Base-by-base conservation (phyloP, 2,797 vertebrate species). In the Enteromius radiatus region DNA sequence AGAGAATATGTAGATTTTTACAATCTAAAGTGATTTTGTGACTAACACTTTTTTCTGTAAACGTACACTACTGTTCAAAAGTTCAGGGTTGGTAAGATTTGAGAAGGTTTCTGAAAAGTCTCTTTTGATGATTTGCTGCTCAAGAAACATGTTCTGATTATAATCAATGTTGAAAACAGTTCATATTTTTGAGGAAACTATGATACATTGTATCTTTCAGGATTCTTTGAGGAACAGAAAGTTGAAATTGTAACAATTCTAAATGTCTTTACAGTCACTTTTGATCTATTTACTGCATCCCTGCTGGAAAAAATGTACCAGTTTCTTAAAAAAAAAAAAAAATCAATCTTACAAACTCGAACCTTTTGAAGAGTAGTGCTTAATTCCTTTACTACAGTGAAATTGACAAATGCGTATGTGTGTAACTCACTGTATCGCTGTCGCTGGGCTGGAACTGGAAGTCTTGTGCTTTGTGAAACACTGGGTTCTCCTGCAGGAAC, bases 371-470 rank as follows among this genome's bases (percentile, higher is more conserved):
- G 14, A 28, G 14, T 28, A 47, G 15, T 5, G 9, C 0, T 31
- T n/a, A 71, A 41, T 76, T 43, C n/a, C 17, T 21, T 31, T 8
- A 31, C 28, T 11, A 43, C 10, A 23, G 26, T 19, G 26, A 4
- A 28, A 23, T 70, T 71, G 10, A 19, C 28, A 31, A 49, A 6
- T 4, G 68, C 47, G 21, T 52, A 8, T 41, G 82, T 0, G 59
- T 33, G 38, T 75, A 0, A 21, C 97, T 96, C 92, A 99, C 98
- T 85, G 90, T 96, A 93, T 99, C 98, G 14, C 95, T 98, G 89
- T 99, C 98, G 17, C 97, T 96, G 0, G 97, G 97, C 88, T 99
- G 97, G 92, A 99, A 99, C 93, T 97, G 97, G 93, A 99, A 99
- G 76, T 97, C 95, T 80, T 96, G 95, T 3, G 96, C 95, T 94